A percentile compares a stretch with the other conserved stretches of the same genome.
Evolutionary conservation across 1,140 invertebrate species (phyloP).

Genomic region (silkworm (Bombyx mori)): ASM3026992v2 NC_085129.1:6588001-6588500

Average conservation of each 20-base stretch:
- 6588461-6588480: constrained; percentile 44
- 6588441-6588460: constrained; percentile 26
- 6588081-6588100: too few relatives aligned
- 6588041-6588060: too few relatives aligned
- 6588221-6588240: constrained; percentile 11
- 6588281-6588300: constrained; percentile 35
- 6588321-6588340: constrained; percentile 38
- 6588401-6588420: constrained; percentile 31
- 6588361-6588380: constrained; percentile 36
- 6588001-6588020: too few relatives aligned
- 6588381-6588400: constrained; percentile 60
- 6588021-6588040: too few relatives aligned
- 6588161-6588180: constrained; percentile 2
- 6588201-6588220: constrained; percentile 11
- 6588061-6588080: too few relatives aligned
- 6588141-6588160: constrained; percentile 7
- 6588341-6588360: constrained; percentile 23
- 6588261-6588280: constrained; percentile 46
- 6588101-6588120: background rate
- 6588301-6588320: constrained; percentile 39
- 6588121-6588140: constrained; percentile 4
- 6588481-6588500: constrained; percentile 61
- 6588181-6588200: constrained; percentile 13
- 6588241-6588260: constrained; percentile 27
- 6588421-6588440: constrained; percentile 42